These are phyloP conservation scores for Leucoma salicis DNA, from an alignment of 2,888 invertebrate genomes.

Conservation along the genomic window DNA sequence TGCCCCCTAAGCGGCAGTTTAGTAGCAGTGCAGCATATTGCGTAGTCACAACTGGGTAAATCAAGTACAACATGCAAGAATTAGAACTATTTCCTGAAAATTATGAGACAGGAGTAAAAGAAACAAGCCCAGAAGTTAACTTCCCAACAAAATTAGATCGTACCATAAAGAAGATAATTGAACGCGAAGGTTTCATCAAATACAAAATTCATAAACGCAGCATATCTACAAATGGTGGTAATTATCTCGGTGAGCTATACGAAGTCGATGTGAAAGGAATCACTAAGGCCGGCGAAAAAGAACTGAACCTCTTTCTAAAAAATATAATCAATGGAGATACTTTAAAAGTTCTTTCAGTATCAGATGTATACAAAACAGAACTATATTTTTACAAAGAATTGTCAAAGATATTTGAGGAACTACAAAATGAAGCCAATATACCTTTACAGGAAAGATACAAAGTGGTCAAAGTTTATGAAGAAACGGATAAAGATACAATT, in stretches of 20 bases:
- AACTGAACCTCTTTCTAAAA: constrained; percentile 48
- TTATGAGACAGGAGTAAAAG: background rate
- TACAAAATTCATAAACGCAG: constrained; percentile 9
- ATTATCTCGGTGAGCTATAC: constrained; percentile 41
- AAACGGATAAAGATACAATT: constrained; percentile 12
- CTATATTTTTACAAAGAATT: constrained; percentile 44
- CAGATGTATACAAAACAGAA: constrained; percentile 40
- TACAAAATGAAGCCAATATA: constrained; percentile 41
- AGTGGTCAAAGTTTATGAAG: constrained; percentile 38
- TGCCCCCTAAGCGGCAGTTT: background rate
- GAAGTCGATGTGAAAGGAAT: constrained; percentile 44
- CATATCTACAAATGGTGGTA: constrained; percentile 42
- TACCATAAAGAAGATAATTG: background rate
- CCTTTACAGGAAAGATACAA: constrained; percentile 40
- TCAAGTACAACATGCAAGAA: background rate
- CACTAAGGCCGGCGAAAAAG: constrained; percentile 38
- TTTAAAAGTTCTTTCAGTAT: constrained; percentile 31
- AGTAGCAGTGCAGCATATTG: background rate
- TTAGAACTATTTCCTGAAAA: background rate
- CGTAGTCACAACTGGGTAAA: background rate
- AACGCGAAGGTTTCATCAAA: constrained; percentile 35
- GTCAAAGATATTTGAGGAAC: constrained; percentile 29
- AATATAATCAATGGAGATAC: constrained; percentile 28
- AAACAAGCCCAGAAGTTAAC: background rate
- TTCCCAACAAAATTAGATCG: background rate